These are phyloP conservation scores for Hippotragus niger DNA, from an alignment of 2,113 vertebrate species.

Conservation along the genomic window DNA sequence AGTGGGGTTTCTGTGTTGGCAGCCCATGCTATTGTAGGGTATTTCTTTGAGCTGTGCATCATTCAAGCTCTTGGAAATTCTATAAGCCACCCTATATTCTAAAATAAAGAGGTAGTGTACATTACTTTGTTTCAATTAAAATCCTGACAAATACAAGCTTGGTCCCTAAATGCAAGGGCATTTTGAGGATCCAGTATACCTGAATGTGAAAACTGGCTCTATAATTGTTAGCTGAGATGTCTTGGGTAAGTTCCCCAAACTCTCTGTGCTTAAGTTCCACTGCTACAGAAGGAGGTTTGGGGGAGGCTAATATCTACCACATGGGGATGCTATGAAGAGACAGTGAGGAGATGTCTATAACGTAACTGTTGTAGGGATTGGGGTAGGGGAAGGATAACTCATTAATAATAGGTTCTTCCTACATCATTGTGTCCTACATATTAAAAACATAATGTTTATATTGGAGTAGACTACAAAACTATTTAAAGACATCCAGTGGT, in stretches of 20 bases:
- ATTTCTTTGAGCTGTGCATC: background rate
- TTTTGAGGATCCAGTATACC: background rate
- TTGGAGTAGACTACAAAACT: background rate
- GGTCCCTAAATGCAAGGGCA: background rate
- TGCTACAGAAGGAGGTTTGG: background rate
- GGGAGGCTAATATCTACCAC: background rate
- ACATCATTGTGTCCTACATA: background rate
- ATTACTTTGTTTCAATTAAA: background rate
- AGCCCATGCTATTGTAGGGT: background rate
- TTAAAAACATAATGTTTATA: background rate
- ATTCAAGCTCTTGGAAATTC: background rate
- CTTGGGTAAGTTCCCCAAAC: background rate
- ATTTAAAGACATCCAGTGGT: background rate
- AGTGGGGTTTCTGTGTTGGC: background rate
- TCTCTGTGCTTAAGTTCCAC: background rate
- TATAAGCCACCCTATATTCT: background rate
- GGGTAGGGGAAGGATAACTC: background rate
- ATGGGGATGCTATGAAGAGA: background rate
- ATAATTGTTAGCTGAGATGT: background rate
- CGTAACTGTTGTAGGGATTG: background rate
- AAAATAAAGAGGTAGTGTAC: background rate
- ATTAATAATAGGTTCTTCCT: background rate
- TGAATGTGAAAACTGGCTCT: background rate
- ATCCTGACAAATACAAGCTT: background rate
- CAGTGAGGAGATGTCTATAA: background rate